Percentiles rank a stretch among this genome's conserved stretches.
These are phyloP conservation scores for Platorchestia sp. DNA, from an alignment of 1,140 invertebrate species.

Conservation along the genomic window DNA sequence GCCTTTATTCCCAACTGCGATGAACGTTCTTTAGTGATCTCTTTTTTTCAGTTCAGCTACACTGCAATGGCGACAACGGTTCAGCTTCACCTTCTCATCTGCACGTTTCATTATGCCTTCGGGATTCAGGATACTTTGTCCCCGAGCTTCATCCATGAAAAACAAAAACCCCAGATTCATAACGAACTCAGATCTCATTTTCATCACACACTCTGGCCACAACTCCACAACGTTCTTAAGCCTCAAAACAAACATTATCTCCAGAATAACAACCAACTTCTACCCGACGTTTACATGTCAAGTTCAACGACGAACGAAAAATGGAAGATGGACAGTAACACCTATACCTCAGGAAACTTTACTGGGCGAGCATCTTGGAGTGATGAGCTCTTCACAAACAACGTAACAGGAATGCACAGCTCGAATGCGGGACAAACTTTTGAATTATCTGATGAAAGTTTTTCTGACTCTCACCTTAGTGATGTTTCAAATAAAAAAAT, in stretches of 20 bases:
- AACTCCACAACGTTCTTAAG: no score
- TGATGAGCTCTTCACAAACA: neutral
- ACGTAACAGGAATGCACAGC: neutral
- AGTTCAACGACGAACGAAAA: neutral
- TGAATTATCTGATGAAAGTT: neutral
- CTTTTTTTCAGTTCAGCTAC: neutral
- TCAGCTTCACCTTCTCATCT: neutral
- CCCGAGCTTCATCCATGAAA: neutral
- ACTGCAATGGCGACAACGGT: neutral
- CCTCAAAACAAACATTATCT: no score
- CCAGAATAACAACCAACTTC: neutral
- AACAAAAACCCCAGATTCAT: neutral
- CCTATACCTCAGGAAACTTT: neutral
- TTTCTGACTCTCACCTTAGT: neutral
- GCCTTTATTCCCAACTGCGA: no score
- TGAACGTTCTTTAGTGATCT: neutral
- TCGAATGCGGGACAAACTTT: neutral
- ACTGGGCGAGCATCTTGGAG: neutral
- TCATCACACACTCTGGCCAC: no score
- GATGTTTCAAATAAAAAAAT: neutral
- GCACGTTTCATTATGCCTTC: no score
- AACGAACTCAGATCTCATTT: no score
- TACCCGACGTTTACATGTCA: neutral
- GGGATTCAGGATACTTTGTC: neutral
- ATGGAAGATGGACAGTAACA: neutral